A percentile compares a stretch with the other conserved stretches of the same genome.
phyloP scores from a whole-genome alignment of 2,797 vertebrate species.

The Momotus momota region DNA sequence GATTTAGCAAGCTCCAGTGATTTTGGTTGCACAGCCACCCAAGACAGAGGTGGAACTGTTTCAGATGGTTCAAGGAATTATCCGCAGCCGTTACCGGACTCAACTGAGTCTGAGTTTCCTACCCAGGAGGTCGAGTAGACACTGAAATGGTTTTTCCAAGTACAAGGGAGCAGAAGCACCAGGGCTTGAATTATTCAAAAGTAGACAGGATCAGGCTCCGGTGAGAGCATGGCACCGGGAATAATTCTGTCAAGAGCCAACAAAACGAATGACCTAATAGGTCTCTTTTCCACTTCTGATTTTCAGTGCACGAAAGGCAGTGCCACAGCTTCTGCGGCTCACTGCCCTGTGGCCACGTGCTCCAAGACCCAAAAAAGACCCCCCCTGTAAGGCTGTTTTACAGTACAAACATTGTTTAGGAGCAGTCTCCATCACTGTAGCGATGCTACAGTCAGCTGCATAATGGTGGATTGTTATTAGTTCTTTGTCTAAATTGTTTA shows the following conservation, averaged over 20 bases:
- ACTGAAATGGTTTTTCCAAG: constrained; percentile 37
- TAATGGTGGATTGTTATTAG: too few relatives aligned
- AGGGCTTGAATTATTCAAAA: background rate
- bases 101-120: constrained; percentile 1
- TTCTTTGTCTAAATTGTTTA: background rate
- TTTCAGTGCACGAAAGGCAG: background rate
- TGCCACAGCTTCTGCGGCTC: background rate
- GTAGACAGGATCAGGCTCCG: background rate
- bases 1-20: background rate
- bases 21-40: background rate
- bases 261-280: background rate
- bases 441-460: background rate
- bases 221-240: background rate
- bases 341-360: accelerated
- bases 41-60: background rate
- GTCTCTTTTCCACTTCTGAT: background rate
- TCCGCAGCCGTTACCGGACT: background rate
- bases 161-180: background rate
- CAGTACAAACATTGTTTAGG: background rate
- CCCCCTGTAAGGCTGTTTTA: accelerated
- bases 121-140: background rate
- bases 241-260: background rate
- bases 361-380: background rate
- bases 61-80: background rate
- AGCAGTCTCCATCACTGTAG: background rate